Evolutionary conservation across 2,113 vertebrate species (phyloP).

Genomic region (Thunnus maccoyii): DNA sequence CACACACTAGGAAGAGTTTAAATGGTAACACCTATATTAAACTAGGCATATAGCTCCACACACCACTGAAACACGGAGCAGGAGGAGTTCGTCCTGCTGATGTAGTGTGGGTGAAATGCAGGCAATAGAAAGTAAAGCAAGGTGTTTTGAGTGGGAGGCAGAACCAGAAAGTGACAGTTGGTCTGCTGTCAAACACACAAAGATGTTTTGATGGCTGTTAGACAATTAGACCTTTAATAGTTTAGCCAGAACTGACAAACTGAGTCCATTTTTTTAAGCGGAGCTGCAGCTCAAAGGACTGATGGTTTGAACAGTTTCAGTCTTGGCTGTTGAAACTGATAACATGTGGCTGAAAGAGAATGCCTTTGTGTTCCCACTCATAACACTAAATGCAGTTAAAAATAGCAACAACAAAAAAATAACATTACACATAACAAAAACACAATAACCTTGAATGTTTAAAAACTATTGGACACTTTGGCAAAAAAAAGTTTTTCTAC

Average conservation of each 20-base stretch:
- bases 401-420: slow-evolving; percentile 43
- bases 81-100: slow-evolving; percentile 17
- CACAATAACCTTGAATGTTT: slow-evolving; percentile 61
- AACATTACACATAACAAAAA: slow-evolving; percentile 61
- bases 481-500: slow-evolving; percentile 61
- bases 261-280: not conserved
- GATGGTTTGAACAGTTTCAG: slow-evolving; percentile 12
- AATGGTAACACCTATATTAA: slow-evolving; percentile 65
- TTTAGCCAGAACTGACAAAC: slow-evolving; percentile 9
- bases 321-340: slow-evolving; percentile 29
- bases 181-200: slow-evolving; percentile 15
- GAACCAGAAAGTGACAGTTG: slow-evolving; percentile 6
- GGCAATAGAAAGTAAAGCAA: slow-evolving; percentile 54
- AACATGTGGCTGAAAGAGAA: slow-evolving; percentile 45
- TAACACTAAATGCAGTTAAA: slow-evolving; percentile 62
- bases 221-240: slow-evolving; percentile 22
- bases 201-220: slow-evolving; percentile 22
- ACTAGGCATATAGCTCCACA: slow-evolving; percentile 53
- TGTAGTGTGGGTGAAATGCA: slow-evolving; percentile 66
- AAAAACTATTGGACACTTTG: slow-evolving; percentile 80
- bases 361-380: slow-evolving; percentile 57
- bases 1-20: slow-evolving; percentile 71
- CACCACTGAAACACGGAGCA: slow-evolving; percentile 26
- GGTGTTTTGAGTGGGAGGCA: slow-evolving; percentile 60
- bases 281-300: slow-evolving; percentile 17